Evolutionary conservation across 2,113 vertebrate species (phyloP).

Genomic region (Thermophis baileyi): DNA sequence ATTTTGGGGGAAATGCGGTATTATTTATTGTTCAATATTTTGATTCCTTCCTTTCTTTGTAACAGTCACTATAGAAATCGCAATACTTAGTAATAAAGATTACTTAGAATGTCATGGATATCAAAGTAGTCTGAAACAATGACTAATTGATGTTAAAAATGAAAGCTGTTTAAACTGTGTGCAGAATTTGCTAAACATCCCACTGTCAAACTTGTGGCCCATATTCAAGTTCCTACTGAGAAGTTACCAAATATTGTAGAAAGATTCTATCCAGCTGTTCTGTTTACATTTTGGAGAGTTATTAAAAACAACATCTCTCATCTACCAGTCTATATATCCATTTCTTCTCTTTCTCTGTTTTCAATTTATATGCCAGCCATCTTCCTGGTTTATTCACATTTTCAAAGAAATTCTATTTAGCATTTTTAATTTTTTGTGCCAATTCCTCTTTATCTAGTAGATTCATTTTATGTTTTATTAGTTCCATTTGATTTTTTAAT

Average conservation of each 20-base stretch:
- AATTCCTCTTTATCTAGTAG: no score
- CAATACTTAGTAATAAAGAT: not conserved
- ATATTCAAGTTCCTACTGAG: not conserved
- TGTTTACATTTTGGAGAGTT: constrained; percentile 34
- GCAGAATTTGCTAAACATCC: constrained; percentile 25
- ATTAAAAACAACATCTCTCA: constrained; percentile 5
- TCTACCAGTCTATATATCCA: no score
- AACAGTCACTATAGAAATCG: not conserved
- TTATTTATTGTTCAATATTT: not conserved
- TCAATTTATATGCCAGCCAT: no score
- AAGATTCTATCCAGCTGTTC: constrained; percentile 37
- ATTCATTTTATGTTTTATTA: no score
- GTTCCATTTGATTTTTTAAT: no score
- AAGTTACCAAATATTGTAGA: constrained; percentile 37
- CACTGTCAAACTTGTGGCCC: constrained; percentile 21
- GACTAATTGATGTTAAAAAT: constrained; percentile 24
- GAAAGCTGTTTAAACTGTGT: not conserved
- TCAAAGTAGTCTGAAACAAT: not conserved
- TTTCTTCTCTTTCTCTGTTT: no score
- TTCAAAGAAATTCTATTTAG: no score
- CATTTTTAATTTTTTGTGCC: no score
- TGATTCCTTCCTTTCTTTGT: not conserved
- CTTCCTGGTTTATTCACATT: no score
- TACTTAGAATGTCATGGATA: constrained; percentile 4
- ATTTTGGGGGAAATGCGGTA: no score